Base-by-base conservation (phyloP, 53 echinoderm and acorn worm species). In the Paelopatides confundens region DNA sequence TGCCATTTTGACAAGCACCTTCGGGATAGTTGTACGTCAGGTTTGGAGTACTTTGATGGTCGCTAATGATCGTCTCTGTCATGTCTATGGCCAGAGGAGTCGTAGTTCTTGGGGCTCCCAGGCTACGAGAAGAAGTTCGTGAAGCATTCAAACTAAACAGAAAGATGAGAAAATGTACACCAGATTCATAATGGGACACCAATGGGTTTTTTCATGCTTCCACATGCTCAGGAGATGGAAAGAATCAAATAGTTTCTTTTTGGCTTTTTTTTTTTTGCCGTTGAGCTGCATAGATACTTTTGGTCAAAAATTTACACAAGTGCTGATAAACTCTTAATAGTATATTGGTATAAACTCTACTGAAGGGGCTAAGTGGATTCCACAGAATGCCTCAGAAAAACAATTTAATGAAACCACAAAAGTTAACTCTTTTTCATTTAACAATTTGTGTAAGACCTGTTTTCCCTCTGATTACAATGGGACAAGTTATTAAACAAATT, bases 91-190 rank as follows among this genome's bases (percentile, higher is more conserved):
- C 92, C 49, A 99, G 91, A 1, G 99, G 99, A 36, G 99, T 99
- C 46, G 99, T 99, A 33, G 99, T 99, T 12, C 99, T 78, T 4
- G 99, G 99, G 2, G 99, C 99, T 62, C 99, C 99, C 3, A 99
- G 91, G 67, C 99, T 99, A 62, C 99, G 86, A 66, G 99, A 92
- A 35, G 99, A 99, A 48, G 96, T 93, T 47, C 99, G 88, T 33
- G 99, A 93, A 39, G 95, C 89, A 86, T 95, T 97, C 38, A 95
- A 69, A 34, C 92, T 95, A 63, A 64, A 43, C 34, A 63, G 63
- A 38, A 65, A 67, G 68, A 29, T 26, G 63, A 31, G 32, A 31
- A 67, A 67, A 67, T n/a, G 13, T 13, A 18, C 18, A 67, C 68
- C 27, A 32, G 68, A 15, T 31, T 67, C 68, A 67, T 31, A 33